Evolutionary conservation across 2,797 vertebrate species (phyloP).

Genomic region (Microctenopoma lineatum): DNA sequence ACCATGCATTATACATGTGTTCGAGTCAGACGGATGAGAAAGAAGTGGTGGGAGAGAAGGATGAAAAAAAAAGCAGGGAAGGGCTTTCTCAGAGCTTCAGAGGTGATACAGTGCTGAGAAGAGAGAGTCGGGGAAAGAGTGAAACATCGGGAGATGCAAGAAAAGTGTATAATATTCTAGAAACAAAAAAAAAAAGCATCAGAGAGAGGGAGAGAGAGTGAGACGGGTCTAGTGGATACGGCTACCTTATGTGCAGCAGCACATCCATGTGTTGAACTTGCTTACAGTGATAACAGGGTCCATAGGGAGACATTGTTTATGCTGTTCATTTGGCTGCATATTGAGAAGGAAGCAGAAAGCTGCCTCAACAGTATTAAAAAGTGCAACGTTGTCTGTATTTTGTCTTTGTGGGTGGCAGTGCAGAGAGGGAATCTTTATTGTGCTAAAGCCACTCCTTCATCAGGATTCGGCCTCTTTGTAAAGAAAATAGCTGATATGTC

Average conservation of each 20-base stretch:
- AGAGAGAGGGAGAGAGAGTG: slow-evolving; percentile 1
- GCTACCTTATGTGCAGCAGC: slow-evolving; percentile 44
- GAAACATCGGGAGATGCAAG: slow-evolving; percentile 34
- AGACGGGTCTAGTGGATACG: slow-evolving; percentile 37
- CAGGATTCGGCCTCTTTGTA: slow-evolving; percentile 7
- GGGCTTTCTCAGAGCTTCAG: slow-evolving; percentile 39
- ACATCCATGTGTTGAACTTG: slow-evolving; percentile 62
- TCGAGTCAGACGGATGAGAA: slow-evolving; percentile 70
- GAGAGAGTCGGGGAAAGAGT: background rate
- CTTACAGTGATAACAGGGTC: slow-evolving; percentile 63
- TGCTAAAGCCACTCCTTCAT: slow-evolving; percentile 16
- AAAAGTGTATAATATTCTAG: slow-evolving; percentile 10
- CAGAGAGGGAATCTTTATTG: slow-evolving; percentile 6
- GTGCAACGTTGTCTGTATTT: slow-evolving; percentile 48
- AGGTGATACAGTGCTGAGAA: slow-evolving; percentile 33
- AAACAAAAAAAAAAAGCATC: slow-evolving; percentile 2
- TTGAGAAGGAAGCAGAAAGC: slow-evolving; percentile 46
- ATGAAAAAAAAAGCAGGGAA: slow-evolving; percentile 21
- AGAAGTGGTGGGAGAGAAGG: slow-evolving; percentile 55
- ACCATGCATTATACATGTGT: slow-evolving; percentile 83
- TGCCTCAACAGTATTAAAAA: slow-evolving; percentile 56
- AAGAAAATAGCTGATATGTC: background rate
- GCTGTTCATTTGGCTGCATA: slow-evolving; percentile 59
- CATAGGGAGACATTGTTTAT: slow-evolving; percentile 59
- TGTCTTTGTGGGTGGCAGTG: slow-evolving; percentile 27